These are phyloP conservation scores for Ganaspis sp. DNA, from an alignment of 1,140 invertebrate genomes.

Conservation along the genomic window DNA sequence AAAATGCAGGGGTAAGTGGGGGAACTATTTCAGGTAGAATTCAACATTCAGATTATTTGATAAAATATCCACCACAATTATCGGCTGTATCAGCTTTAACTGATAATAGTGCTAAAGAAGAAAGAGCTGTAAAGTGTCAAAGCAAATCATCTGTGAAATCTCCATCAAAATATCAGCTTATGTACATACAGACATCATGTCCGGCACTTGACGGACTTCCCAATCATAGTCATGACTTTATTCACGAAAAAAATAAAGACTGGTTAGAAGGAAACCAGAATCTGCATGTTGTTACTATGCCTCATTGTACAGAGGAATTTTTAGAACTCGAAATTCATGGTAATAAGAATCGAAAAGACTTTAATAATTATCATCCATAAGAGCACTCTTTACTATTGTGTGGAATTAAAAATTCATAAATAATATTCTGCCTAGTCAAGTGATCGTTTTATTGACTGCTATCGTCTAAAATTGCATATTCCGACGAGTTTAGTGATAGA, in stretches of 20 bases:
- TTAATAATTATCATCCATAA: not conserved
- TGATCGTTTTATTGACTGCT: not conserved
- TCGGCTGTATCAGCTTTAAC: not conserved
- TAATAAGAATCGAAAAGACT: not conserved
- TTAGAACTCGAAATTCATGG: conserved; percentile 1
- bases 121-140: not conserved
- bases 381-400: not conserved
- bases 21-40: conserved; percentile 10
- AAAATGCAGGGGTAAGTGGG: not conserved
- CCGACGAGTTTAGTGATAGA: too few species aligned
- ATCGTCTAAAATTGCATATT: not conserved
- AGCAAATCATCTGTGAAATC: not conserved
- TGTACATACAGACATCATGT: conserved; percentile 16
- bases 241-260: not conserved
- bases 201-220: not conserved
- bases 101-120: not conserved
- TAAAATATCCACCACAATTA: not conserved
- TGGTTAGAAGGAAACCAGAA: not conserved
- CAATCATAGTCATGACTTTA: not conserved
- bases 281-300: not conserved
- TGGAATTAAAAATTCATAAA: not conserved
- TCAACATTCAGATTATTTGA: conserved; percentile 9
- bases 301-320: conserved; percentile 7
- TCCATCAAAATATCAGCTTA: not conserved
- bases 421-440: not conserved